Evolutionary conservation across 2,113 vertebrate genomes (phyloP).

Genomic region (pig (Sus scrofa)): T2T-Sscrofa CM000818.6:102742501-102743000

Average conservation of each 20-base stretch:
- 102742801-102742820: too few species aligned
- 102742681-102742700: too few species aligned
- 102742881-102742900: too few species aligned
- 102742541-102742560: not conserved
- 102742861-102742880: too few species aligned
- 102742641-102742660: not conserved
- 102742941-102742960: not conserved
- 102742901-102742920: too few species aligned
- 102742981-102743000: not conserved
- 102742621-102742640: not conserved
- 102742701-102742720: not conserved
- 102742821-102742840: too few species aligned
- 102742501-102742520: not conserved
- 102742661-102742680: not conserved
- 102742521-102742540: not conserved
- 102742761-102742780: too few species aligned
- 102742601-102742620: not conserved
- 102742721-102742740: too few species aligned
- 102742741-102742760: too few species aligned
- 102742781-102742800: too few species aligned
- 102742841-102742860: too few species aligned
- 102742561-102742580: not conserved
- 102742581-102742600: not conserved
- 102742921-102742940: too few species aligned
- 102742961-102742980: not conserved